Evolutionary conservation across 2,113 vertebrate species (phyloP).

Genomic region (Ptyas mucosa): DNA sequence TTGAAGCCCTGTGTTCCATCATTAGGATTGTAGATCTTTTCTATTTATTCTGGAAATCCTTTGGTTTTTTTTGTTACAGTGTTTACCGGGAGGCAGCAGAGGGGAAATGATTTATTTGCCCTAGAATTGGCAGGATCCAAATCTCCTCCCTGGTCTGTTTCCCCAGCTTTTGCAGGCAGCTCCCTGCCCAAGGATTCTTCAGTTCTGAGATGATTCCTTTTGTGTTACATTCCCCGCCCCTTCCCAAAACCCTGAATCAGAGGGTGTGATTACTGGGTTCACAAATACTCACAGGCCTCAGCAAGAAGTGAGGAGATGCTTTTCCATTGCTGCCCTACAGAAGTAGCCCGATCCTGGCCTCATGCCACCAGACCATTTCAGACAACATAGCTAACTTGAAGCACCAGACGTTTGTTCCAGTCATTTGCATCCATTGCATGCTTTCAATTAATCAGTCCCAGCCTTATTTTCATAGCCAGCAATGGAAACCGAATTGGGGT

Average conservation of each 20-base stretch:
- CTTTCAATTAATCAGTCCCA: background rate
- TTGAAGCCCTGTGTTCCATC: background rate
- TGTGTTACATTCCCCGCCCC: background rate
- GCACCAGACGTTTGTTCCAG: slow-evolving; percentile 19
- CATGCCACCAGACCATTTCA: slow-evolving; percentile 5
- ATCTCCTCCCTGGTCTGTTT: accelerated
- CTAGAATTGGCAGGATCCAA: background rate
- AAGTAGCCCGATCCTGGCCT: slow-evolving; percentile 12
- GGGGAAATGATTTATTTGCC: accelerated
- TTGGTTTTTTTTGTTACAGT: background rate
- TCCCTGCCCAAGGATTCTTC: slow-evolving; percentile 37
- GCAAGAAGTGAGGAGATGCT: slow-evolving; percentile 21
- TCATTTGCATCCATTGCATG: background rate
- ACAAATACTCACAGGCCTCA: slow-evolving; percentile 22
- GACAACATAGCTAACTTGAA: slow-evolving; percentile 1
- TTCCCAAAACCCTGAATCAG: slow-evolving; percentile 18
- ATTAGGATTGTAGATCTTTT: background rate
- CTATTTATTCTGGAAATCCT: background rate
- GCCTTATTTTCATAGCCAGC: slow-evolving; percentile 23
- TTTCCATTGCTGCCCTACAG: background rate
- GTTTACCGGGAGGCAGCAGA: background rate
- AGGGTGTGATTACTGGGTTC: slow-evolving; percentile 41
- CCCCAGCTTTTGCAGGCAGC: background rate
- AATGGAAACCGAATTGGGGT: background rate
- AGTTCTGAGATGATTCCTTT: slow-evolving; percentile 36